Evolutionary conservation across 2,888 invertebrate genomes (phyloP), one percentile per base, ranked within the genome.

Genomic region (Pilophorus perplexus): DNA sequence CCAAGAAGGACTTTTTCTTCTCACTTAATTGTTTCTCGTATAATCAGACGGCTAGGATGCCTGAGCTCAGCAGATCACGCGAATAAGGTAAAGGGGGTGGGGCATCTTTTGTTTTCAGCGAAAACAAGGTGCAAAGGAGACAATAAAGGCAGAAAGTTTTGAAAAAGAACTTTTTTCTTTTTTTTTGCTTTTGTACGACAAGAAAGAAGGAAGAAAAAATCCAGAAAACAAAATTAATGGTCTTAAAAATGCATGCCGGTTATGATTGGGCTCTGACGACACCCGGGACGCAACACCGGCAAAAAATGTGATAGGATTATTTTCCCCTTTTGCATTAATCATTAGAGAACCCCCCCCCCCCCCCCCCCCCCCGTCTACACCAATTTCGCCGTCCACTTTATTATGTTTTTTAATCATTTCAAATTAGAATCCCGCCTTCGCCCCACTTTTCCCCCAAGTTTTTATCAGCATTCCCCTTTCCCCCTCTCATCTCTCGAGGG

Each of bases 271-370:
- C 37, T 25, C 12, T n/a, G n/a, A 12, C 12, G 23, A n/a, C 23
- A 20, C 23, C n/a, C n/a, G 14, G 2, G 46, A 46, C 46, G 25
- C 23, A 55, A 37, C 37, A 55, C 16, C 23, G 22, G 37, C 8
- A 37, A 55, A 55, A 37, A 55, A 55, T 55, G 20, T 55, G 55
- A 33, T 55, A 38, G 55, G 38, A 55, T 55, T 55, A 37, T 37
- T 37, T n/a, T 55, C 37, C 52, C 52, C 52, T 52, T 55, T 33
- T 55, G 55, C 38, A 55, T 55, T 55, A 55, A 55, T 37, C 55
- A 55, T 55, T 37, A 37, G n/a, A n/a, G n/a, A n/a, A n/a, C n/a
- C n/a, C n/a, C n/a, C n/a, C n/a, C n/a, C n/a, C n/a, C n/a, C n/a
- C 18, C 14, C 28, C 55, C 55, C 55, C 25, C 8, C 23, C 12